Conservation (phyloP, 2,113 vertebrate species). For the Motacilla tschutschensis region DNA sequence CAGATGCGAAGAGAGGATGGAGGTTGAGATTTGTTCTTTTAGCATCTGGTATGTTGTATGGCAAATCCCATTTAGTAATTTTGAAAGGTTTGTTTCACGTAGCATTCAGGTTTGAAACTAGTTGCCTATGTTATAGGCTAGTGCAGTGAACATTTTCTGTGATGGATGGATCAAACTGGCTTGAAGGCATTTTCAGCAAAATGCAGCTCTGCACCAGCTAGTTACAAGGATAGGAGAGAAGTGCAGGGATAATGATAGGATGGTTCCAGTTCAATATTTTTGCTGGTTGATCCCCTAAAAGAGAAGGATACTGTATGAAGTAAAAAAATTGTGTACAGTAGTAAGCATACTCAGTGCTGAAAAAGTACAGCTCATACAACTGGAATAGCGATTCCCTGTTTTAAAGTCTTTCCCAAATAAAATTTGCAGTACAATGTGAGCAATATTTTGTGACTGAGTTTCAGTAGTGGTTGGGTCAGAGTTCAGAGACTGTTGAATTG, state of each 20-base stretch:
- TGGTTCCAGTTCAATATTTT: neutral
- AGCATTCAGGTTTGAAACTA: neutral
- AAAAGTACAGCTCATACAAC: neutral
- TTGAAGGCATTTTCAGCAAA: neutral
- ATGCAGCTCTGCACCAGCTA: neutral
- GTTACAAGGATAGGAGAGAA: neutral
- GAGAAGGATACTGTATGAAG: neutral
- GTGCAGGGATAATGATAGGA: neutral
- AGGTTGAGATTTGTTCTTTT: neutral
- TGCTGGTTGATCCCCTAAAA: neutral
- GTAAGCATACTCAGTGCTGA: neutral
- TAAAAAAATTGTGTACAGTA: neutral
- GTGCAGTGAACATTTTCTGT: neutral
- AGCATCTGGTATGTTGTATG: neutral
- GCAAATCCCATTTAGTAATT: neutral
- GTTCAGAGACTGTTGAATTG: neutral
- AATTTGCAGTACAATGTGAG: neutral
- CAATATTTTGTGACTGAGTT: neutral
- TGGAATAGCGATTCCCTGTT: neutral
- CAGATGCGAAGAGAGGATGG: neutral
- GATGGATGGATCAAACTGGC: neutral
- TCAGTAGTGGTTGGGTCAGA: neutral
- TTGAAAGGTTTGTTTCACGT: neutral
- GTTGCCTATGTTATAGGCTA: neutral
- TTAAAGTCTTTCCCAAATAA: neutral